Conservation (phyloP, 2,113 vertebrate species). For the Desmodus rotundus region DNA sequence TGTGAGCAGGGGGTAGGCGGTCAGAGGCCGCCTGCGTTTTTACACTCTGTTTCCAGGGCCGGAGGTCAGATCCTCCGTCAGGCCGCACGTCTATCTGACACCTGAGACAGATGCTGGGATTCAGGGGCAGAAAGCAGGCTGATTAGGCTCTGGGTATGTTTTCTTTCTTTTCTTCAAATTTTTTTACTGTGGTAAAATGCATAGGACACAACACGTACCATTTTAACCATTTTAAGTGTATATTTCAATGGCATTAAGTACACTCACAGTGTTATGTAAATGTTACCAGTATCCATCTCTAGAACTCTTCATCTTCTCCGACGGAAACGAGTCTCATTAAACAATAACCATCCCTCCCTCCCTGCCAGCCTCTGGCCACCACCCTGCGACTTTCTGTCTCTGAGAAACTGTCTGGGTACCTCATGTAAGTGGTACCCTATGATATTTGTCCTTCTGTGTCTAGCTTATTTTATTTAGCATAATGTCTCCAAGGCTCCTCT, state of each 20-base stretch:
- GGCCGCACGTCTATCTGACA: neutral
- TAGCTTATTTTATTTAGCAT: neutral
- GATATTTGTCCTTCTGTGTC: neutral
- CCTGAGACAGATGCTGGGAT: neutral
- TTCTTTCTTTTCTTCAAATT: neutral
- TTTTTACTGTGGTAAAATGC: neutral
- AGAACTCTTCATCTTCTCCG: neutral
- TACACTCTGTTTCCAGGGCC: neutral
- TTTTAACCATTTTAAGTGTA: neutral
- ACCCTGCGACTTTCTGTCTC: neutral
- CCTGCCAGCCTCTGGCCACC: neutral
- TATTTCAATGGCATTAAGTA: neutral
- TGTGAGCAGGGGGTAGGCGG: neutral
- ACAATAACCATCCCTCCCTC: fast-evolving
- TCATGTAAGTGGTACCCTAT: fast-evolving
- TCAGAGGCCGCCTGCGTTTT: neutral
- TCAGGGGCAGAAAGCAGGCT: neutral
- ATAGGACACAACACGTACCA: neutral
- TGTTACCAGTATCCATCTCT: neutral
- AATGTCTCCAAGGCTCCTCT: neutral
- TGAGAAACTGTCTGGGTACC: neutral
- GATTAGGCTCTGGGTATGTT: neutral
- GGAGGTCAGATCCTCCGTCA: neutral
- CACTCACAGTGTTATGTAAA: neutral
- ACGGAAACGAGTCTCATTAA: neutral